Evolutionary conservation across 2,113 vertebrate species (phyloP).

Genomic region (Chelonoidis abingdonii): DNA sequence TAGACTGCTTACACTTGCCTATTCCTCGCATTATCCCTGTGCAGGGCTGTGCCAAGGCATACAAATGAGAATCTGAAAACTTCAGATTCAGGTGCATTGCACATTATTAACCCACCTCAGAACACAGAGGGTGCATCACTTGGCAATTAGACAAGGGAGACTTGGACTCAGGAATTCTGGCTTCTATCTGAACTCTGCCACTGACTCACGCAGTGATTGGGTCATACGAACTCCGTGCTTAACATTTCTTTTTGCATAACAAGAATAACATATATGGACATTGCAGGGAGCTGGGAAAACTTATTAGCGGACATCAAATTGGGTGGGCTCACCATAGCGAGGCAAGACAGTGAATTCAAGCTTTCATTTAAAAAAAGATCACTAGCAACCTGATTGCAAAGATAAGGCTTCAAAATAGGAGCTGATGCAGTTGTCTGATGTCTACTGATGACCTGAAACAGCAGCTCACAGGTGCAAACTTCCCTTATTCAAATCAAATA

Average conservation of each 20-base stretch:
- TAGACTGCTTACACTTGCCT: background rate
- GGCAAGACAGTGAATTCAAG: background rate
- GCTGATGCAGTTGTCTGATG: background rate
- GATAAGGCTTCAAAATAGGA: background rate
- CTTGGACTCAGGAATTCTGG: background rate
- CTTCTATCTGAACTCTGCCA: background rate
- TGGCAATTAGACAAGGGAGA: background rate
- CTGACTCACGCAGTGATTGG: background rate
- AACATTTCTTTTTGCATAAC: background rate
- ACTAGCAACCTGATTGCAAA: accelerated
- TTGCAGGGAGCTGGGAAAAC: background rate
- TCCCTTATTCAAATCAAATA: background rate
- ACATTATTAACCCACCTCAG: background rate
- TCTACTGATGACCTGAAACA: background rate
- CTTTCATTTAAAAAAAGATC: background rate
- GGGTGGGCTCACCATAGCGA: background rate
- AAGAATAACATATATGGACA: accelerated
- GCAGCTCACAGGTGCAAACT: background rate
- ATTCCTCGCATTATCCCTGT: background rate
- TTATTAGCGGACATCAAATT: background rate
- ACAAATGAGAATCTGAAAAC: background rate
- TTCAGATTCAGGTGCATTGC: background rate
- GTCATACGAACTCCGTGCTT: background rate
- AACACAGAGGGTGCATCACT: background rate
- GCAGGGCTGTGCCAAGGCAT: background rate